Evolutionary conservation across 2,113 vertebrate species (phyloP), one percentile per base, ranked within the genome.

Genomic region (Chionis minor): DNA sequence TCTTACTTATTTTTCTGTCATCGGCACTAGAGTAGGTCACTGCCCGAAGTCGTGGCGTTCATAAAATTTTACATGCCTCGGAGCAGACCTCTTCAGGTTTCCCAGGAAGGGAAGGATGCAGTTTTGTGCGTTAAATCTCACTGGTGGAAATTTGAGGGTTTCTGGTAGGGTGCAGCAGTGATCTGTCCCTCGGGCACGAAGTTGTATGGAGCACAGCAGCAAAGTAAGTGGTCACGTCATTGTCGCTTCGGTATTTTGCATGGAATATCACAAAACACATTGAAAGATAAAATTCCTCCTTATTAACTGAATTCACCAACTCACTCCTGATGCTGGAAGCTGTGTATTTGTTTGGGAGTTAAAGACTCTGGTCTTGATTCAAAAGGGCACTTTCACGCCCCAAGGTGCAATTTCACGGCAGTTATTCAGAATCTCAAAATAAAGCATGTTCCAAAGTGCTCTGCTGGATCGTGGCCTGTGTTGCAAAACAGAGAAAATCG

Each of bases 181-280:
- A 21, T 22, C 27, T 67, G 4, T 22, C 38, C 40, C 65, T 83
- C 0, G 0, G 69, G 22, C 54, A 44, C 0, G 5, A 55, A 77
- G n/a, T 12, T 38, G 82, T 59, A 27, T 56, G 35, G 21, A 38
- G 73, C 63, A 62, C 28, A 66, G 59, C 56, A 70, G 47, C 69
- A 65, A 62, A 90, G 33, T 13, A 24, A 2, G 0, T 27, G 24
- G 22, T 62, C 7, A 4, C 15, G 55, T 45, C 61, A 47, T 26
- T 6, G 24, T 40, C 12, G 9, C 52, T 86, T 47, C 24, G 38
- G 52, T 38, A 30, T 30, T 84, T 81, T 69, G 86, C 83, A 79
- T 65, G 54, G 82, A 74, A 28, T 79, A 19, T 69, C 78, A 94
- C 86, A 58, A 21, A 83, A 49, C 47, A 69, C 63, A 55, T 47